Evolutionary conservation across 2,888 invertebrate species (phyloP).

Genomic region (Amaurobius ferox): DNA sequence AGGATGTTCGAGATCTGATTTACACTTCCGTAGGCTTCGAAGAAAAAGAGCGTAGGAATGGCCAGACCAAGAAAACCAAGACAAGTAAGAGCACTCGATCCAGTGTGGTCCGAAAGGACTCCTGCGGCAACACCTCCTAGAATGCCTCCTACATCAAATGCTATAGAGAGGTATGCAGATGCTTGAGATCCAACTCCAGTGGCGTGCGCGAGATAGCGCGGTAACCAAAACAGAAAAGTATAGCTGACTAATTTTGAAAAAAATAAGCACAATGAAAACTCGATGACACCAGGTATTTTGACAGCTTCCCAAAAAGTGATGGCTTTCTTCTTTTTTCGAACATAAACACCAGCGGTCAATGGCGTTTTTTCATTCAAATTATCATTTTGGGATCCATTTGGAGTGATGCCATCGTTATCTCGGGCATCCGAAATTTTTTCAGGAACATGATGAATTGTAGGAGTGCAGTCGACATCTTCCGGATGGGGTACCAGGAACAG

Average conservation of each 20-base stretch:
- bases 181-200: conserved; percentile 76
- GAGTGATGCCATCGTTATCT: too few relatives aligned
- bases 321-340: conserved; percentile 79
- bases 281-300: conserved; percentile 92
- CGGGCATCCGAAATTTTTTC: conserved; percentile 7
- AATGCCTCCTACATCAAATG: conserved; percentile 87
- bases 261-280: conserved; percentile 94
- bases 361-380: conserved; percentile 58
- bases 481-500: conserved; percentile 91
- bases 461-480: conserved; percentile 83
- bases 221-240: conserved; percentile 97
- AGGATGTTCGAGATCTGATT: conserved; percentile 52
- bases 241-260: conserved; percentile 98
- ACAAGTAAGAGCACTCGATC: conserved; percentile 93
- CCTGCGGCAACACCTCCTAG: conserved; percentile 93
- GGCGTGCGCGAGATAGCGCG: conserved; percentile 85
- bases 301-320: conserved; percentile 88
- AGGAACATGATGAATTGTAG: conserved; percentile 75
- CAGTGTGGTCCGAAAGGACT: conserved; percentile 86
- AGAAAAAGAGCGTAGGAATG: conserved; percentile 81
- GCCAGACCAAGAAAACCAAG: conserved; percentile 87
- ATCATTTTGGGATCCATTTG: conserved; percentile 74
- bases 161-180: conserved; percentile 78
- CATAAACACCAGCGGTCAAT: not conserved
- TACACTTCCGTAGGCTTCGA: conserved; percentile 71